Evolutionary conservation across 1,140 invertebrate species (phyloP).

Genomic region (Cydia pomonella): DNA sequence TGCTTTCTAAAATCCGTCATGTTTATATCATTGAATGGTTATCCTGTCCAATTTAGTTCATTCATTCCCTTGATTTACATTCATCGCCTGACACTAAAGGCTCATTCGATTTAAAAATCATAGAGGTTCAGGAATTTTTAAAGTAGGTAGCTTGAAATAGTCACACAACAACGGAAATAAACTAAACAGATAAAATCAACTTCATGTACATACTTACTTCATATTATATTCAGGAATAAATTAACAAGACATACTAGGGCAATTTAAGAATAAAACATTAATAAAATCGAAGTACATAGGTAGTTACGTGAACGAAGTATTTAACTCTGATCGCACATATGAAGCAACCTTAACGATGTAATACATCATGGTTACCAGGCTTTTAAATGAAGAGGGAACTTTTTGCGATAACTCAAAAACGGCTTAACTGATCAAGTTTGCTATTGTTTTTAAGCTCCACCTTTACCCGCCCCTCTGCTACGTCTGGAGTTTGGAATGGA

Average conservation of each 20-base stretch:
- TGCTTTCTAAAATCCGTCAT: too few relatives aligned
- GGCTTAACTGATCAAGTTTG: too few relatives aligned
- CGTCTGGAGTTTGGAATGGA: too few relatives aligned
- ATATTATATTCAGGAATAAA: not conserved
- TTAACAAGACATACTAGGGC: not conserved
- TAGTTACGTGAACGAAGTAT: too few relatives aligned
- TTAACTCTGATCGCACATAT: not conserved
- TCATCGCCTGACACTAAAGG: conserved; percentile 52
- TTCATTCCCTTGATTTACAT: conserved; percentile 66
- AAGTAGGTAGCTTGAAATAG: conserved; percentile 36
- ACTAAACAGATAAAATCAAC: not conserved
- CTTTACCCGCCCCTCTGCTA: too few relatives aligned
- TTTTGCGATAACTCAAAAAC: too few relatives aligned
- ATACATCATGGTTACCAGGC: too few relatives aligned
- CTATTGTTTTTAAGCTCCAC: too few relatives aligned
- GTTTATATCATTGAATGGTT: conserved; percentile 56
- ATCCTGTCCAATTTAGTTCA: conserved; percentile 54
- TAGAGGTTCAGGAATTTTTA: conserved; percentile 35
- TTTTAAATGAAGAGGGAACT: too few relatives aligned
- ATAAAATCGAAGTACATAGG: too few relatives aligned
- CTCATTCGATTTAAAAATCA: conserved; percentile 46
- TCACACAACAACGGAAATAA: conserved; percentile 25
- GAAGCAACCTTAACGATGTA: not conserved
- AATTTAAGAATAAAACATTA: too few relatives aligned
- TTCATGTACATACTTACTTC: too few relatives aligned